Evolutionary conservation across 2,888 invertebrate species (phyloP).

Genomic region (Microctonus aethiopoides): DNA sequence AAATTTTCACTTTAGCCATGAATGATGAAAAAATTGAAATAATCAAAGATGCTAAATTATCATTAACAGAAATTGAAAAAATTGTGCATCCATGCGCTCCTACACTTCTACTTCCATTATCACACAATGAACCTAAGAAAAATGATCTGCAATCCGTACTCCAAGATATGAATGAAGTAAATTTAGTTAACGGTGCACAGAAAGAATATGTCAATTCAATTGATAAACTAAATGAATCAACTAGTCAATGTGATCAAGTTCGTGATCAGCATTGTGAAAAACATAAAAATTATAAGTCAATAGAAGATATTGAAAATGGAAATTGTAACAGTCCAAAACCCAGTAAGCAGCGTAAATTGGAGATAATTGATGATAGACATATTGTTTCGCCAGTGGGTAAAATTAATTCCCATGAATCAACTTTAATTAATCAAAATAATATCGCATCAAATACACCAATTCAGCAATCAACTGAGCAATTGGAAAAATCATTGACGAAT

Average conservation of each 20-base stretch:
- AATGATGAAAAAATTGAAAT: conserved; percentile 50
- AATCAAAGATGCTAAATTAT: conserved; percentile 51
- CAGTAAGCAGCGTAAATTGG: conserved; percentile 37
- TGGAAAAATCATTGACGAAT: not conserved
- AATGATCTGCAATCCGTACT: not conserved
- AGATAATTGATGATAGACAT: not conserved
- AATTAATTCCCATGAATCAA: conserved; percentile 5
- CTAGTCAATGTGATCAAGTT: not conserved
- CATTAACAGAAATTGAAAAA: conserved; percentile 54
- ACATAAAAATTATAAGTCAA: not conserved
- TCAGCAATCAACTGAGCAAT: not conserved
- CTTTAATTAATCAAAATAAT: conserved; percentile 16
- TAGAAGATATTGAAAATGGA: not conserved
- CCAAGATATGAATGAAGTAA: not conserved
- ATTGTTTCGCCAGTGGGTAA: conserved; percentile 34
- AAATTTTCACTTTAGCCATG: conserved; percentile 55
- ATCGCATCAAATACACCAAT: not conserved
- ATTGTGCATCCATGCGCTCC: conserved; percentile 57
- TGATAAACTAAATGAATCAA: too few relatives aligned
- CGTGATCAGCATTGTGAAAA: not conserved
- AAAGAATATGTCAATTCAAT: not conserved
- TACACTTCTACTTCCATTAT: conserved; percentile 45
- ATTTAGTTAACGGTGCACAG: conserved; percentile 13
- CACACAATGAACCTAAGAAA: not conserved
- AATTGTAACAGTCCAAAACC: conserved; percentile 33